Base-by-base conservation (phyloP, 2,888 invertebrate species). In the Myathropa florea region DNA sequence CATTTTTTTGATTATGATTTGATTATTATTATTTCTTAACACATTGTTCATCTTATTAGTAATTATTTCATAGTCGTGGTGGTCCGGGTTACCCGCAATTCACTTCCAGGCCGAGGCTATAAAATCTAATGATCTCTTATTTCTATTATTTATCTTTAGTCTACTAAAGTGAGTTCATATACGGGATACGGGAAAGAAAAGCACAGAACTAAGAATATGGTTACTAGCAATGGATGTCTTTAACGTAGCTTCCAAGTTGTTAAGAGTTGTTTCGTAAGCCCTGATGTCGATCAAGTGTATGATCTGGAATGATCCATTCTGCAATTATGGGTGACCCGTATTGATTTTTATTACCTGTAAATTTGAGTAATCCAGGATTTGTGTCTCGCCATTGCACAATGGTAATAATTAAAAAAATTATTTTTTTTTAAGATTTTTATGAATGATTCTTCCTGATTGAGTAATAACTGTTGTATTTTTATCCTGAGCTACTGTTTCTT, bases 21-120 rank as follows among this genome's bases (percentile, higher is more conserved):
- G 81, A 30, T 46, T 78, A 77, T 79, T 88, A 64, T 57, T 88
- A 77, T 78, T n/a, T n/a, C n/a, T n/a, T n/a, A n/a, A n/a, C n/a
- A n/a, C n/a, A n/a, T n/a, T n/a, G n/a, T n/a, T n/a, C 84, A 88
- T 73, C 57, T 79, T 86, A 14, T 63, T 28, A 14, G 67, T 78
- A 65, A 72, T 28, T 53, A 80, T 67, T 61, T 80, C 59, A 21
- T 76, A 61, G 61, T 88, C 83, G 21, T 84, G 71, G 39, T 71
- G 73, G 60, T 83, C 76, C 12, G 83, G 83, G 21, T 60, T 88
- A n/a, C 79, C 82, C 14, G 80, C 72, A 28, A 83, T 59, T 72
- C 75, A 88, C 65, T 84, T 88, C 78, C 83, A 88, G 10, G 71
- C 63, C n/a, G 55, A 33, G 21, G 81, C 79, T 39, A 85, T 33